A percentile compares a stretch with the other conserved stretches of the same genome.
Conservation (phyloP, 2,113 vertebrate genomes). For the Anhinga rufa region DNA sequence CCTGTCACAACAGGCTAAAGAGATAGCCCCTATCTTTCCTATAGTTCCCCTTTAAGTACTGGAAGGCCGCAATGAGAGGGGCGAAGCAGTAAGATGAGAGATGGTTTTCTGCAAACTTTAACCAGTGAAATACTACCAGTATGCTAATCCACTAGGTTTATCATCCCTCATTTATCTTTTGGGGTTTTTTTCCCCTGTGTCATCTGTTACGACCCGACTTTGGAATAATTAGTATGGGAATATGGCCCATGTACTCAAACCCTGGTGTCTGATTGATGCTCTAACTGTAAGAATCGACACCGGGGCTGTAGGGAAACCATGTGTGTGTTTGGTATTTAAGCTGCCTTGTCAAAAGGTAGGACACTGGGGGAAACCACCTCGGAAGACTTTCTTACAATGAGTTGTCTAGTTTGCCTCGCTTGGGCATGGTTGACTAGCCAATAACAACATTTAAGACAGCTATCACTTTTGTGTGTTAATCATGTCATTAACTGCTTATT, state of each 20-base stretch:
- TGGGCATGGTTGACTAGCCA: not conserved
- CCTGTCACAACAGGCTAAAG: no score
- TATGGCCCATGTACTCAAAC: not conserved
- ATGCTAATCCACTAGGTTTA: not conserved
- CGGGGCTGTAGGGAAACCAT: accelerated
- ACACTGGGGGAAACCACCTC: not conserved
- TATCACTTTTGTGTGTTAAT: not conserved
- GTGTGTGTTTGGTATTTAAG: not conserved
- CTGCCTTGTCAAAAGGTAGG: not conserved
- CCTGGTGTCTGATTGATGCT: not conserved
- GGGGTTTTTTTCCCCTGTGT: no score
- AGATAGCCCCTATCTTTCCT: no score
- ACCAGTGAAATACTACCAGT: not conserved
- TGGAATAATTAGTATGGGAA: not conserved
- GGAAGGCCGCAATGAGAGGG: no score
- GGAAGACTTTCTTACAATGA: not conserved
- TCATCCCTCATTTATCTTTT: not conserved
- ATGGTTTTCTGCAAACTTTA: not conserved
- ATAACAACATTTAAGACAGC: not conserved
- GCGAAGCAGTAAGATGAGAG: not conserved
- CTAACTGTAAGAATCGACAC: not conserved
- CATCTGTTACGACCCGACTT: not conserved
- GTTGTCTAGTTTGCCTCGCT: not conserved
- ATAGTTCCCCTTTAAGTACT: no score
- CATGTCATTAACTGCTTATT: not conserved